Evolutionary conservation across 2,797 vertebrate genomes (phyloP).

Genomic region (Acipenser oxyrinchus): DNA sequence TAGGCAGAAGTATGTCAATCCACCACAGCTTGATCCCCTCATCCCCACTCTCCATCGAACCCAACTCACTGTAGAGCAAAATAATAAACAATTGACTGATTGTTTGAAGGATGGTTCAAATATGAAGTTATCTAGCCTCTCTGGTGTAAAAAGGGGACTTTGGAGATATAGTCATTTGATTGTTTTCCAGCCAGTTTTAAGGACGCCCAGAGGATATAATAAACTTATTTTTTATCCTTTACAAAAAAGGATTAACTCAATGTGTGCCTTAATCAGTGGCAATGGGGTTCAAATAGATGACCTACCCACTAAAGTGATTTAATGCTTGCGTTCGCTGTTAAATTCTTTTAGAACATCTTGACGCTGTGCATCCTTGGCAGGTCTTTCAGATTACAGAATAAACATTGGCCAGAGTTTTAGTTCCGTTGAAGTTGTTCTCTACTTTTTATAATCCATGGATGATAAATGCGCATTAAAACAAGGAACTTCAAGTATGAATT

Average conservation of each 20-base stretch:
- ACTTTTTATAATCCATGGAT: constrained; percentile 24
- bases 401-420: accelerated
- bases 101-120: background rate
- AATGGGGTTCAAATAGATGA: constrained; percentile 38
- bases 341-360: background rate
- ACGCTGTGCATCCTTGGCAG: background rate
- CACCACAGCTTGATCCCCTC: background rate
- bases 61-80: background rate
- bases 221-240: constrained; percentile 45
- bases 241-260: constrained; percentile 41
- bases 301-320: constrained; percentile 26
- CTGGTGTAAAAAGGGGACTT: background rate
- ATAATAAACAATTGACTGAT: background rate
- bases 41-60: background rate
- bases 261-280: constrained; percentile 35
- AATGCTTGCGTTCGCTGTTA: background rate
- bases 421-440: constrained; percentile 10
- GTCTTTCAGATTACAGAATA: constrained; percentile 9
- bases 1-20: background rate
- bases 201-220: constrained; percentile 34
- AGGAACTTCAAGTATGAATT: constrained; percentile 5
- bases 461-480: background rate
- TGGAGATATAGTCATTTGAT: background rate
- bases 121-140: background rate
- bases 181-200: background rate